Evolutionary conservation across 2,888 invertebrate genomes (phyloP), one percentile per base, ranked within the genome.

Genomic region (Dynastes tityus): DNA sequence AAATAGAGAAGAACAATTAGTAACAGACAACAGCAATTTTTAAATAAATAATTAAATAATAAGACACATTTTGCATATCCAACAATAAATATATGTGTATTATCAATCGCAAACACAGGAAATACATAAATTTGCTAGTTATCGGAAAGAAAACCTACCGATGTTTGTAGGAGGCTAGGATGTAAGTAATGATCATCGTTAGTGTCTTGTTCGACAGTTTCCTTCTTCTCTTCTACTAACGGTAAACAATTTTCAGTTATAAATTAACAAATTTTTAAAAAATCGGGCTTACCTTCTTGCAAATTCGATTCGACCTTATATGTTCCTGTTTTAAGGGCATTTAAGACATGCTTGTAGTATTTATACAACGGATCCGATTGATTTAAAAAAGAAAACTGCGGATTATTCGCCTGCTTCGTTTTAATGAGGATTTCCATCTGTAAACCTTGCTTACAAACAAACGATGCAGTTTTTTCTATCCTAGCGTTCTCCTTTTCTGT

Each of bases 391-490:
- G 95, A 92, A 89, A 99, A 99, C 89, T 98, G 96, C 0, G 94
- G 92, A 90, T 98, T 99, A 86, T 95, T 94, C 0, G 95, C 92
- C 89, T 99, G 99, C 89, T 99, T 99, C 2, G 98, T 97, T 89
- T 99, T 99, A 83, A 99, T 94, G 11, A 99, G 91, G 83, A 99
- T 98, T 90, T 99, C 99, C 98, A 99, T 98, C 90, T 99, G 99
- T 6, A 94, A 92, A 0, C 99, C 99, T 87, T 98, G 98, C 70
- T 93, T 92, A 83, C 94, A 94, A 83, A 97, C 96, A 89, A 97
- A 97, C 83, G 94, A 90, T 0, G 97, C 96, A 0, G 97, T 99
- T 89, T 97, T 98, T 86, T 98, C 98, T 84, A 99, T 98, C 80
- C 99, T 96, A 13, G 96, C 95, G 88, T 97, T 96, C 84, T 95